A percentile compares a stretch with the other conserved stretches of the same genome.
Evolutionary conservation across 2,113 vertebrate genomes (phyloP).

Genomic region (Actinemys pallida): DNA sequence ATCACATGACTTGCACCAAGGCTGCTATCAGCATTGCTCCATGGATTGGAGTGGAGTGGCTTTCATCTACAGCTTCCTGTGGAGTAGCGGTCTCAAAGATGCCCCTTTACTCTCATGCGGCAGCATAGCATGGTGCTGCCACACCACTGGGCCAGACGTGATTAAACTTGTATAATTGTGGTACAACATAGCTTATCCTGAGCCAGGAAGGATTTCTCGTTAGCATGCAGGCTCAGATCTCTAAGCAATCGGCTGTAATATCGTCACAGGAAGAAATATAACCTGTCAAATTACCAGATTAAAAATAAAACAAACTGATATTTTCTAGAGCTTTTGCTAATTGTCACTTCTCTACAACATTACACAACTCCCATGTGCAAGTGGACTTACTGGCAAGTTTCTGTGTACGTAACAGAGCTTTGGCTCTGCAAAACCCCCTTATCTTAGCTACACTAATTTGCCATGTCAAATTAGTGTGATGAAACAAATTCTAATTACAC

Average conservation of each 20-base stretch:
- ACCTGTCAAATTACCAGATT: conserved; percentile 38
- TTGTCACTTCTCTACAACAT: conserved; percentile 62
- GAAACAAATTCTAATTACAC: conserved; percentile 81
- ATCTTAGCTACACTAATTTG: conserved; percentile 81
- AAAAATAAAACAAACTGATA: conserved; percentile 61
- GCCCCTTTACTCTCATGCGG: conserved; percentile 12
- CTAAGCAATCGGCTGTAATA: not conserved
- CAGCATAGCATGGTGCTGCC: conserved; percentile 7
- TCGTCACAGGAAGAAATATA: conserved; percentile 10
- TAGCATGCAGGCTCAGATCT: not conserved
- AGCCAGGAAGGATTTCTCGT: conserved; percentile 37
- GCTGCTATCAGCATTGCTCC: not conserved
- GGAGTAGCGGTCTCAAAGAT: not conserved
- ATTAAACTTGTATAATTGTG: conserved; percentile 59
- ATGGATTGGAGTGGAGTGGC: not conserved
- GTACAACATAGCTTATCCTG: not conserved
- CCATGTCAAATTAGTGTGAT: conserved; percentile 78
- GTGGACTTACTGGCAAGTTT: conserved; percentile 60
- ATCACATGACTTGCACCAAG: not conserved
- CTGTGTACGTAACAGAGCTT: conserved; percentile 59
- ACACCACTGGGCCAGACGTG: conserved; percentile 17
- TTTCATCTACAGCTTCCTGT: conserved; percentile 3
- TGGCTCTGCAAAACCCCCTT: conserved; percentile 66
- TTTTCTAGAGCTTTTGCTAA: conserved; percentile 72
- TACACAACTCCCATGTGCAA: conserved; percentile 50